Evolutionary conservation across 2,113 vertebrate genomes (phyloP).

Genomic region (Forbesichthys papilliferus): DNA sequence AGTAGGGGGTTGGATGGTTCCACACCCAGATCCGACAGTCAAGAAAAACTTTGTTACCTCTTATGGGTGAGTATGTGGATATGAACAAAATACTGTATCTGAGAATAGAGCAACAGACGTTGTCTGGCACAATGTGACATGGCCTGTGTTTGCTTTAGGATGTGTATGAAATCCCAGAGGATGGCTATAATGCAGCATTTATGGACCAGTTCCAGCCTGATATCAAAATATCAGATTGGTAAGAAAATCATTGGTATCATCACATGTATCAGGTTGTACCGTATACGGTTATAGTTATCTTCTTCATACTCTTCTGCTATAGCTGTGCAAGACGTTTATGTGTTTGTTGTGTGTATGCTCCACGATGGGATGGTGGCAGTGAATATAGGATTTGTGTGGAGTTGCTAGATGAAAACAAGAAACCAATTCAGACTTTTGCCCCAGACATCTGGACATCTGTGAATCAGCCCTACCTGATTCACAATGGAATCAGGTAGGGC

Average conservation of each 20-base stretch:
- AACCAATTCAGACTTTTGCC: constrained; percentile 35
- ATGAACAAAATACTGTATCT: neutral
- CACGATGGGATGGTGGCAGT: constrained; percentile 72
- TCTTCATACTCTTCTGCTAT: neutral
- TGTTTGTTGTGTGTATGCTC: constrained; percentile 64
- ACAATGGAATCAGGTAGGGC: constrained; percentile 66
- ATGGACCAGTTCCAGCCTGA: constrained; percentile 72
- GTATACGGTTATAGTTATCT: too few relatives aligned
- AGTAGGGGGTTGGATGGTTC: constrained; percentile 3
- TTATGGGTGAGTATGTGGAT: constrained; percentile 54
- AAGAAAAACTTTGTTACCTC: constrained; percentile 75
- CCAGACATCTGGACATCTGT: too few relatives aligned
- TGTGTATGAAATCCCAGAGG: constrained; percentile 69
- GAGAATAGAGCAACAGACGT: too few relatives aligned
- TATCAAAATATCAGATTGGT: constrained; percentile 78
- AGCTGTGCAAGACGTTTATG: constrained; percentile 29
- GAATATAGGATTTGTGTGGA: constrained; percentile 66
- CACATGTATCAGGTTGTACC: too few relatives aligned
- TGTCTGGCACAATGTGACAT: neutral
- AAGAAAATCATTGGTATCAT: constrained; percentile 24
- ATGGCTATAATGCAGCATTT: constrained; percentile 69
- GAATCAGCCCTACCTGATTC: too few relatives aligned
- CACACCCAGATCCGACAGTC: constrained; percentile 55
- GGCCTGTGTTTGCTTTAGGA: constrained; percentile 41
- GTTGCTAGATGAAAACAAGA: constrained; percentile 59